Evolutionary conservation across 2,113 vertebrate species (phyloP).

Genomic region (Petaurus breviceps): DNA sequence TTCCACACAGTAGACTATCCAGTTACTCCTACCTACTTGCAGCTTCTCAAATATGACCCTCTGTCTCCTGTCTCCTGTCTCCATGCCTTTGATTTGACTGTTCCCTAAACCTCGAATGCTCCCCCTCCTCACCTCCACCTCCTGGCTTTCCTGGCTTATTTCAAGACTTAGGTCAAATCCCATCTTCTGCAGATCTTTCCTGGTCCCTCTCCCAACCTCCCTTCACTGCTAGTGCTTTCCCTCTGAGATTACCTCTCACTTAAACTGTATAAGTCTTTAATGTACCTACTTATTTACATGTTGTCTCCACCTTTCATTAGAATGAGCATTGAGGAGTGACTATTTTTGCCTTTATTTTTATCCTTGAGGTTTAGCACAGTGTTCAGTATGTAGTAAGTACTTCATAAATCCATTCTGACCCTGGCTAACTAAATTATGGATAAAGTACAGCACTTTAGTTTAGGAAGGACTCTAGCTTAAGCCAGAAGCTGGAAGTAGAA

Average conservation of each 20-base stretch:
- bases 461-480: background rate
- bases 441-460: background rate
- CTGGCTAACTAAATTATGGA: background rate
- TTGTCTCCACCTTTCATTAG: background rate
- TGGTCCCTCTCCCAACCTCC: background rate
- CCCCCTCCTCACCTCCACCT: background rate
- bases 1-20: background rate
- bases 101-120: background rate
- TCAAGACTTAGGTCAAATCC: background rate
- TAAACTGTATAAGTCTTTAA: background rate
- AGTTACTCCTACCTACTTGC: background rate
- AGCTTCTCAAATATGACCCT: background rate
- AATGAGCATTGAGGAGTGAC: background rate
- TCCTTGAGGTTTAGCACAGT: background rate
- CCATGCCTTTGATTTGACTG: background rate
- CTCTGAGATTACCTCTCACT: background rate
- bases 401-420: background rate
- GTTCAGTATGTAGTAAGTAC: background rate
- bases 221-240: background rate
- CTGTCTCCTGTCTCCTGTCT: background rate
- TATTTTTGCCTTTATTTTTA: background rate
- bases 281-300: background rate
- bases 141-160: background rate
- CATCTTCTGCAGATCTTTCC: background rate
- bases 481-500: background rate